Conservation (phyloP, 2,888 invertebrate genomes). For the Diadegma fenestrale region DNA sequence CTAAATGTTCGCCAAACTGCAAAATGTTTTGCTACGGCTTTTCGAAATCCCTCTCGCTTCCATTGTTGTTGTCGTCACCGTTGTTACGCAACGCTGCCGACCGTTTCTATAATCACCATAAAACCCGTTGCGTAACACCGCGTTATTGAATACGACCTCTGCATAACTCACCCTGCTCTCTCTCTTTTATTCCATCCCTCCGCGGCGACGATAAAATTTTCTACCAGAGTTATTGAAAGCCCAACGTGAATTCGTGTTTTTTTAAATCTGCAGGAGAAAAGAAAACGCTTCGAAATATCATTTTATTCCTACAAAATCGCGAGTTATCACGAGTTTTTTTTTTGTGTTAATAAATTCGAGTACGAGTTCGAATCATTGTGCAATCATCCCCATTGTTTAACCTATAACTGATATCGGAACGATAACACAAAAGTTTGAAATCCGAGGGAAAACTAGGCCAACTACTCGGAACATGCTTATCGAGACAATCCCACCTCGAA, state of each 20-base stretch:
- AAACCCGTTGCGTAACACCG: slow-evolving; percentile 54
- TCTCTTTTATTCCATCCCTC: slow-evolving; percentile 13
- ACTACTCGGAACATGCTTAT: too few species aligned
- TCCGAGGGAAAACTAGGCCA: too few species aligned
- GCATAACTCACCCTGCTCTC: slow-evolving; percentile 44
- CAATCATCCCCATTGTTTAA: too few species aligned
- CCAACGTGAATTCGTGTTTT: neutral
- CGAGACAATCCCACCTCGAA: too few species aligned
- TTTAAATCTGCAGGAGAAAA: neutral
- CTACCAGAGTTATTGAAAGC: neutral
- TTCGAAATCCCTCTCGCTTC: slow-evolving; percentile 35
- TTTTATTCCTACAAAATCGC: too few species aligned
- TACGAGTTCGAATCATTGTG: too few species aligned
- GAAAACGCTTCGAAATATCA: too few species aligned
- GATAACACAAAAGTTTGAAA: too few species aligned
- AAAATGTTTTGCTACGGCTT: slow-evolving; percentile 45
- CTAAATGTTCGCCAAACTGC: slow-evolving; percentile 34
- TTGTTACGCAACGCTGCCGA: slow-evolving; percentile 53
- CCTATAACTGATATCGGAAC: too few species aligned
- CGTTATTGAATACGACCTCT: slow-evolving; percentile 13
- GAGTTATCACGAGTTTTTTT: too few species aligned
- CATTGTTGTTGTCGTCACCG: slow-evolving; percentile 22
- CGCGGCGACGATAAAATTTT: neutral
- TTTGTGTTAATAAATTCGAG: too few species aligned
- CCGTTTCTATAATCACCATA: slow-evolving; percentile 41